Percentiles rank a stretch among this genome's conserved stretches.
These are phyloP conservation scores for Mystacides longicornis DNA, from an alignment of 2,888 invertebrate species.

Conservation along the genomic window DNA sequence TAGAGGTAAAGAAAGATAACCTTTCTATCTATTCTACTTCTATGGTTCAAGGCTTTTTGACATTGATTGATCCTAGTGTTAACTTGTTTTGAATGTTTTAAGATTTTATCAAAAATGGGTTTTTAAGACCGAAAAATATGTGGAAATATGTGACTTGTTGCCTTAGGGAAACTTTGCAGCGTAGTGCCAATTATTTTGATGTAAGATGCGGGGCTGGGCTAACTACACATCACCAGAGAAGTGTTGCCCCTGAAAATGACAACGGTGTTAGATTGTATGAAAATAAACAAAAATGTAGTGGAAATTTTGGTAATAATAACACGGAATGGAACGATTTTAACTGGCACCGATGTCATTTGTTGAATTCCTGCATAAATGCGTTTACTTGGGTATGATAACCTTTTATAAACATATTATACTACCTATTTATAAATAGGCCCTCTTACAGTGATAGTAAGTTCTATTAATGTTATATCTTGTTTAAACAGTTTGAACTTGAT, in stretches of 20 bases:
- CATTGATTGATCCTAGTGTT: too few species aligned
- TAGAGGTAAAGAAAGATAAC: too few species aligned
- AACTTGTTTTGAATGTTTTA: too few species aligned
- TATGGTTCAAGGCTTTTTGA: too few species aligned
- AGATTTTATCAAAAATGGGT: too few species aligned
- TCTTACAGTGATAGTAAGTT: not conserved
- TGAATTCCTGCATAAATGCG: conserved; percentile 45
- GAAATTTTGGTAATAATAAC: conserved; percentile 27
- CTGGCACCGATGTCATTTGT: conserved; percentile 42
- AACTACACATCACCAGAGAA: conserved; percentile 24
- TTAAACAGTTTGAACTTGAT: conserved; percentile 24
- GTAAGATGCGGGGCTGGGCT: conserved; percentile 40
- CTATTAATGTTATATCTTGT: not conserved
- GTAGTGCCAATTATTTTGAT: conserved; percentile 44
- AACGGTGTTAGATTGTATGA: conserved; percentile 32
- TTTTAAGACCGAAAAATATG: conserved; percentile 38
- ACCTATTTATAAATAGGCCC: not conserved
- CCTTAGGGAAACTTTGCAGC: conserved; percentile 44
- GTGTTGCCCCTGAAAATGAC: conserved; percentile 12
- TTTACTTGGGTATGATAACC: conserved; percentile 43
- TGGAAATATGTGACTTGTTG: conserved; percentile 51
- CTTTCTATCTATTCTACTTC: too few species aligned
- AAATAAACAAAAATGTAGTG: conserved; percentile 35
- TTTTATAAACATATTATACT: not conserved
- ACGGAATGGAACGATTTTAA: conserved; percentile 38